Conservation (phyloP, 2,888 invertebrate species). For the Oasisia sp. region DNA sequence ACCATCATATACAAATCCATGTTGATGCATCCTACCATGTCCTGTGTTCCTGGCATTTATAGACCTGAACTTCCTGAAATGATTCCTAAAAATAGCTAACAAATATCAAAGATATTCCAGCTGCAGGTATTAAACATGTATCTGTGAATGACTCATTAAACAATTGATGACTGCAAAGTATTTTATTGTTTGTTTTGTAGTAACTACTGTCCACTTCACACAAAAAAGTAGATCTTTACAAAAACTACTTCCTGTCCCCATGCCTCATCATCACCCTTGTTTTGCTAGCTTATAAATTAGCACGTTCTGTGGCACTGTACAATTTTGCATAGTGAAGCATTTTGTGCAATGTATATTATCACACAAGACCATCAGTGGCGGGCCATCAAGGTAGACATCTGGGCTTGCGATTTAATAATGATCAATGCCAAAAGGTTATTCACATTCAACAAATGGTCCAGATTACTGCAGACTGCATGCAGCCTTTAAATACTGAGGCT, state of each 20-base stretch:
- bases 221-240: background rate
- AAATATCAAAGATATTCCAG: conserved; percentile 19
- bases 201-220: conserved; percentile 8
- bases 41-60: background rate
- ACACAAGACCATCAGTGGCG: conserved; percentile 14
- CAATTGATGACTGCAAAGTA: conserved; percentile 19
- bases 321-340: background rate
- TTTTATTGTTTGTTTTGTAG: conserved; percentile 8
- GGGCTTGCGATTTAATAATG: background rate
- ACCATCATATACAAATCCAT: background rate
- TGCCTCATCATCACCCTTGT: too few species aligned
- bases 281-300: too few species aligned
- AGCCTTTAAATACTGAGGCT: background rate
- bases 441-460: conserved; percentile 19
- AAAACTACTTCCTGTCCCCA: background rate
- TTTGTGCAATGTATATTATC: background rate
- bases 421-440: conserved; percentile 1
- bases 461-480: background rate
- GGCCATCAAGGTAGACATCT: background rate
- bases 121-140: background rate
- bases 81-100: conserved; percentile 19
- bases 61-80: background rate
- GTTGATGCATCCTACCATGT: background rate
- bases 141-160: conserved; percentile 8
- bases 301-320: background rate